Conservation (phyloP, 2,888 invertebrate genomes). For the Spicauda simplicius region DNA sequence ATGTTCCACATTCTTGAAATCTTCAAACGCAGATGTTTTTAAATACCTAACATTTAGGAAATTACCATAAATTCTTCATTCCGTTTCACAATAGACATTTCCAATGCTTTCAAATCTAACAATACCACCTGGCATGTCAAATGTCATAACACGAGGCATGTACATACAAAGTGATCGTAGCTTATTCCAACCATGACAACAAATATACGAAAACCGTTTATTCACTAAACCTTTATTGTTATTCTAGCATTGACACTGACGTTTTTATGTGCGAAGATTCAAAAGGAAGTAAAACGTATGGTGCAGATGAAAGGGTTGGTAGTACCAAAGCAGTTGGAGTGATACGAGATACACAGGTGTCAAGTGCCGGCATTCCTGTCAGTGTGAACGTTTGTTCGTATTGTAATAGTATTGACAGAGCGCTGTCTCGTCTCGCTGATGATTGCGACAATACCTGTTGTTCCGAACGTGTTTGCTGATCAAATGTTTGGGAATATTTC, state of each 20-base stretch:
- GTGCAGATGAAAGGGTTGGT: slow-evolving; percentile 14
- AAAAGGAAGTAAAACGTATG: slow-evolving; percentile 17
- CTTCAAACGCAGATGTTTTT: slow-evolving; percentile 15
- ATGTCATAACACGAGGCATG: slow-evolving; percentile 32
- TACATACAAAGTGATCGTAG: slow-evolving; percentile 31
- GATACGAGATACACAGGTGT: slow-evolving; percentile 51
- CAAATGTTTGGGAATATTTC: slow-evolving; percentile 20
- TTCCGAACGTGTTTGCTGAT: slow-evolving; percentile 30
- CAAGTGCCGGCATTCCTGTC: slow-evolving; percentile 51
- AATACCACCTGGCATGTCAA: slow-evolving; percentile 32
- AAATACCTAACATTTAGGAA: slow-evolving; percentile 24
- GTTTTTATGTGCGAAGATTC: slow-evolving; percentile 22
- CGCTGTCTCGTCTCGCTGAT: slow-evolving; percentile 24
- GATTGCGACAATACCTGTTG: slow-evolving; percentile 36
- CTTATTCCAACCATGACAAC: slow-evolving; percentile 32
- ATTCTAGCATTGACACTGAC: slow-evolving; percentile 27
- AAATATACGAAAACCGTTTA: slow-evolving; percentile 37
- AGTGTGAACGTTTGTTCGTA: slow-evolving; percentile 39
- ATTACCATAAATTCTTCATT: slow-evolving; percentile 35
- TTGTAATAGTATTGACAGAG: slow-evolving; percentile 35
- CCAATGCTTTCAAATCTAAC: slow-evolving; percentile 32
- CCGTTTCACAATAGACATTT: slow-evolving; percentile 30
- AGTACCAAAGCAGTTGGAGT: slow-evolving; percentile 30
- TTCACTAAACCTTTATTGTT: slow-evolving; percentile 38
- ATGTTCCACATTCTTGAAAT: slow-evolving; percentile 14